These are phyloP conservation scores for Poecilia picta DNA, from an alignment of 2,797 vertebrate genomes.

Conservation along the genomic window DNA sequence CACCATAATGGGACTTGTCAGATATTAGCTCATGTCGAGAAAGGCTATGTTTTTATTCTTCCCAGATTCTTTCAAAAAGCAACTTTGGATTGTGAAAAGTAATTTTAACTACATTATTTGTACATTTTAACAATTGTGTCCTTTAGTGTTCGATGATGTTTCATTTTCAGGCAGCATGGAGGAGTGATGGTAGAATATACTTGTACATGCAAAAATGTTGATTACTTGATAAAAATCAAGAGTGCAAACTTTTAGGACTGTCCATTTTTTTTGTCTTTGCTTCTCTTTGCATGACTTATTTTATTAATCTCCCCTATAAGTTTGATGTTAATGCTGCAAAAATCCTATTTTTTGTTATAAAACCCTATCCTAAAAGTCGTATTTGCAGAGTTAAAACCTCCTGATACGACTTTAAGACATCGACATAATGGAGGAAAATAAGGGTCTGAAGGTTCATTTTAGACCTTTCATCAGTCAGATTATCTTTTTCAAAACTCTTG, in stretches of 20 bases:
- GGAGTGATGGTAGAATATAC: background rate
- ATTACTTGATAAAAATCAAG: background rate
- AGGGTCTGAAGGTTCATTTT: constrained; percentile 41
- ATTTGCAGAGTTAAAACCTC: background rate
- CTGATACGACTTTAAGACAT: background rate
- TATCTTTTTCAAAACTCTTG: constrained; percentile 3
- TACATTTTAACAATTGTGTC: background rate
- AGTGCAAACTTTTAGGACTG: background rate
- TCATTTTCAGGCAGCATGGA: background rate
- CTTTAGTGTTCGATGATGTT: background rate
- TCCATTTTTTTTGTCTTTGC: background rate
- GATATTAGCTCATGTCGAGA: background rate
- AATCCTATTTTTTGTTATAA: too few relatives aligned
- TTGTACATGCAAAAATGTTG: background rate
- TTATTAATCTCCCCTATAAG: background rate
- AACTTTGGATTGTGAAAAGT: background rate
- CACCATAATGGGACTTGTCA: background rate
- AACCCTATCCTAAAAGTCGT: background rate
- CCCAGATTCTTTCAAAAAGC: background rate
- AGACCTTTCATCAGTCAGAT: constrained; percentile 28
- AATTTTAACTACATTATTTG: background rate
- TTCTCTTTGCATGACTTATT: background rate
- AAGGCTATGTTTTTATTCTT: background rate
- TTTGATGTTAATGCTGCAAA: background rate
- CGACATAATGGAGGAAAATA: background rate